Evolutionary conservation across 2,888 invertebrate species (phyloP).

Genomic region (Drosophila hamatofila): DNA sequence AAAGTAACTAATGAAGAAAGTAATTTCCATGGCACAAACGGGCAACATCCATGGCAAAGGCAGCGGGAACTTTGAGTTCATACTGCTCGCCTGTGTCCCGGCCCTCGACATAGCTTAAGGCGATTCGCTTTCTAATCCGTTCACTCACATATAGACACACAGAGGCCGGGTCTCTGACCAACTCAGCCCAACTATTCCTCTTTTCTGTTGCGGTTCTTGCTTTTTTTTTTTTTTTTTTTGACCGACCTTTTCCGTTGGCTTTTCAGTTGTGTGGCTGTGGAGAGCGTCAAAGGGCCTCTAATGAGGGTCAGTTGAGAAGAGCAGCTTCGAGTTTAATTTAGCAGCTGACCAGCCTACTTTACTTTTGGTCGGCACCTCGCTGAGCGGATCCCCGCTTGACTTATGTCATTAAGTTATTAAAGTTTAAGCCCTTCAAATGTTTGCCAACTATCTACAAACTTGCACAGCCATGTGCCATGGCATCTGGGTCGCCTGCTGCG

Average conservation of each 20-base stretch:
- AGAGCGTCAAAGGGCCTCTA: constrained; percentile 50
- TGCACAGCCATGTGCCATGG: constrained; percentile 28
- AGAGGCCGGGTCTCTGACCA: background rate
- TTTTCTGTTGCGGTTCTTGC: constrained; percentile 38
- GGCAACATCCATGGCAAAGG: constrained; percentile 55
- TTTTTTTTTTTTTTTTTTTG: constrained; percentile 46
- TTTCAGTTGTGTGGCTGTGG: constrained; percentile 23
- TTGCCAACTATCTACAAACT: constrained; percentile 72
- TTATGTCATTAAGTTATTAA: constrained; percentile 79
- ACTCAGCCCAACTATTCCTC: constrained; percentile 23
- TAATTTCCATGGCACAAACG: constrained; percentile 82
- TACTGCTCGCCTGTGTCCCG: constrained; percentile 12
- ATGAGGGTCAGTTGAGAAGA: constrained; percentile 67
- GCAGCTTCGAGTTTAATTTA: constrained; percentile 69
- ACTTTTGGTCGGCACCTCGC: constrained; percentile 42
- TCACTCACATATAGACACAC: constrained; percentile 12
- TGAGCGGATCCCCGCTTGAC: constrained; percentile 43
- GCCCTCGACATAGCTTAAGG: constrained; percentile 36
- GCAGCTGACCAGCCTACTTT: constrained; percentile 76
- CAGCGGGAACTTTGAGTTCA: constrained; percentile 35
- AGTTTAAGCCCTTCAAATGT: constrained; percentile 66
- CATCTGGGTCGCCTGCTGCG: constrained; percentile 26
- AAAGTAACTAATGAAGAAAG: constrained; percentile 83
- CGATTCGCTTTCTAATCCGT: constrained; percentile 54
- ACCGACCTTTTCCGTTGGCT: constrained; percentile 59